Evolutionary conservation across 1,140 invertebrate species (phyloP).

Genomic region (Rhagoletis pomonella): DNA sequence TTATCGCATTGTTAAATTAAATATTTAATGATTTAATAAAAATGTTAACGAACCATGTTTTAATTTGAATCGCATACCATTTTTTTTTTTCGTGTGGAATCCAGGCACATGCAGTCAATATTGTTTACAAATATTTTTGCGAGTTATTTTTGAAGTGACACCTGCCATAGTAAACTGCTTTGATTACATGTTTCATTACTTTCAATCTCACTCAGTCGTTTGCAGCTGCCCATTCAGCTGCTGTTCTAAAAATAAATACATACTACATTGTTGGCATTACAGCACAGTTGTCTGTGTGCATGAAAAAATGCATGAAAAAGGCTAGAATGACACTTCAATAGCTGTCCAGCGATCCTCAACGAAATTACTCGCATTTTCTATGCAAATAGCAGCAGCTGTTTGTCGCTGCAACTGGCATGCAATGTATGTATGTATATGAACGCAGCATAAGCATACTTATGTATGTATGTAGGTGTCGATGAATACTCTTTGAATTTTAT

Average conservation of each 20-base stretch:
- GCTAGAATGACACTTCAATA: constrained; percentile 23
- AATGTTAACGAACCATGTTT: neutral
- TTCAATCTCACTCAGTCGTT: constrained; percentile 22
- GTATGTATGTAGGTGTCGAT: neutral
- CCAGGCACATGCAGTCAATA: neutral
- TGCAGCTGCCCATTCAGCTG: constrained; percentile 38
- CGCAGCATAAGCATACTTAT: neutral
- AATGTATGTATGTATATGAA: neutral
- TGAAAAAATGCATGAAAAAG: neutral
- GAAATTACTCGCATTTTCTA: constrained; percentile 43
- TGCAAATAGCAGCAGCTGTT: constrained; percentile 39
- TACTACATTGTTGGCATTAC: neutral
- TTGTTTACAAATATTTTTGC: constrained; percentile 1
- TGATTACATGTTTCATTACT: constrained; percentile 46
- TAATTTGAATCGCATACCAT: neutral
- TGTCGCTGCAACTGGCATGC: neutral
- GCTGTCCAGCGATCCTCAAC: constrained; percentile 29
- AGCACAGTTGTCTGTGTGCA: neutral
- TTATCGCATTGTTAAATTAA: neutral
- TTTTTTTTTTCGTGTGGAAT: neutral
- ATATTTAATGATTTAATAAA: constrained; percentile 26
- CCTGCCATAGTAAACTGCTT: constrained; percentile 26
- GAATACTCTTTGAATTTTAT: too few species aligned
- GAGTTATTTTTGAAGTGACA: constrained; percentile 21
- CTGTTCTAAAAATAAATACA: constrained; percentile 38